These are phyloP conservation scores for Itoplectis maculator DNA, from an alignment of 2,888 invertebrate species.

Conservation along the genomic window DNA sequence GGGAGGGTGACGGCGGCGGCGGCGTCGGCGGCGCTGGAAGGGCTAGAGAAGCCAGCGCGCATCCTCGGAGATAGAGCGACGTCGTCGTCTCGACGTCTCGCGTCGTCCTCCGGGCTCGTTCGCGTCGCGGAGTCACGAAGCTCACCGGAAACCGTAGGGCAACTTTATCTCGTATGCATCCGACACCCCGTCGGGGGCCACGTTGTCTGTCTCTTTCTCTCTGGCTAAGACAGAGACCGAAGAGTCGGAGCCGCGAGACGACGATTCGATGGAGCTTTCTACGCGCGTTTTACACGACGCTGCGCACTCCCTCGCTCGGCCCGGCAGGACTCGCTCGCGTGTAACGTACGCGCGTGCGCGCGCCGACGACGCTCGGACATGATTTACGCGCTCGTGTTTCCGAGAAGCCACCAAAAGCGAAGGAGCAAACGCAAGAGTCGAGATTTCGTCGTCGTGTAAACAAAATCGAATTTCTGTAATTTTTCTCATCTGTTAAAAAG, in stretches of 20 bases:
- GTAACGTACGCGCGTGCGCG: constrained; percentile 37
- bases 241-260: too few relatives aligned
- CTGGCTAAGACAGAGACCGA: too few relatives aligned
- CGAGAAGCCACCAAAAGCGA: constrained; percentile 23
- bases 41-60: constrained; percentile 26
- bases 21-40: background rate
- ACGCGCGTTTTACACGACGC: constrained; percentile 61
- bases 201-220: constrained; percentile 62
- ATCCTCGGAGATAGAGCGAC: constrained; percentile 52
- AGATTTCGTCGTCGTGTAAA: constrained; percentile 2
- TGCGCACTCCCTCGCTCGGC: constrained; percentile 57
- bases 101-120: constrained; percentile 54
- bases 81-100: constrained; percentile 30
- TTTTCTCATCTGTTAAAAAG: too few relatives aligned
- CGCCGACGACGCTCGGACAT: constrained; percentile 42
- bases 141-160: constrained; percentile 76
- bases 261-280: constrained; percentile 58
- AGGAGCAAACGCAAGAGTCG: constrained; percentile 39
- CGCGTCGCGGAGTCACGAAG: constrained; percentile 71
- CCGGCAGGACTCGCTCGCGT: constrained; percentile 26
- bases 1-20: background rate
- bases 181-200: constrained; percentile 75
- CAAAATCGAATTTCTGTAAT: constrained; percentile 1
- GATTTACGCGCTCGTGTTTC: constrained; percentile 60
- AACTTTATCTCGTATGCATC: constrained; percentile 78